Percentiles rank a stretch among this genome's conserved stretches.
phyloP scores from a whole-genome alignment of 2,888 invertebrate genomes.

The Adineta ricciae region DNA sequence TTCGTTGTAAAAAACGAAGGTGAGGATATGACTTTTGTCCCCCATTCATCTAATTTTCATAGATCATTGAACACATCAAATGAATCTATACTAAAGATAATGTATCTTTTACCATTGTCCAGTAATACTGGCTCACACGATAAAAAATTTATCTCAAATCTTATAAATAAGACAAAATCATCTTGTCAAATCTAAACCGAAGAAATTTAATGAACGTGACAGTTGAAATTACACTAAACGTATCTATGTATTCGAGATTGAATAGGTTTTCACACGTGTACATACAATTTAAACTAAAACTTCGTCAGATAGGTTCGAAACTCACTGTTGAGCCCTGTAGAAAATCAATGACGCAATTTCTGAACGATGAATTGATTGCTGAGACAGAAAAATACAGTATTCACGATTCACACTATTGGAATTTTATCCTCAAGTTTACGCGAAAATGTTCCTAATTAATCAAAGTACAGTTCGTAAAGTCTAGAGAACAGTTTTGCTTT shows the following conservation, averaged over 20 bases:
- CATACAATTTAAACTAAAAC: no score
- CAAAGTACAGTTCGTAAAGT: no score
- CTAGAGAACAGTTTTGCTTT: no score
- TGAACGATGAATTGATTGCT: background rate
- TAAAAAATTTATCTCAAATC: background rate
- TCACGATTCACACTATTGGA: no score
- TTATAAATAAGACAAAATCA: background rate
- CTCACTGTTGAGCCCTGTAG: no score
- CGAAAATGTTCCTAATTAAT: no score
- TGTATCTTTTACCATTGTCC: background rate
- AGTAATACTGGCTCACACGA: background rate
- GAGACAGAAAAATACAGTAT: no score
- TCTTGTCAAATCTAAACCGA: background rate
- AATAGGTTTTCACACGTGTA: no score
- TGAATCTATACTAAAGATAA: background rate
- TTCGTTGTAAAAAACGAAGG: background rate
- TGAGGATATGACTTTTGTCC: background rate
- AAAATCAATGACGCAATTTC: background rate
- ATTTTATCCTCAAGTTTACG: no score
- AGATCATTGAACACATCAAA: slow-evolving; percentile 1
- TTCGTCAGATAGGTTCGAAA: no score
- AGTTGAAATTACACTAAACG: background rate
- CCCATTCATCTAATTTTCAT: background rate
- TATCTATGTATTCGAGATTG: no score
- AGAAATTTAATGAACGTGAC: background rate